Conservation (phyloP, 1,140 invertebrate species). For the Bombus sylvicola region DNA sequence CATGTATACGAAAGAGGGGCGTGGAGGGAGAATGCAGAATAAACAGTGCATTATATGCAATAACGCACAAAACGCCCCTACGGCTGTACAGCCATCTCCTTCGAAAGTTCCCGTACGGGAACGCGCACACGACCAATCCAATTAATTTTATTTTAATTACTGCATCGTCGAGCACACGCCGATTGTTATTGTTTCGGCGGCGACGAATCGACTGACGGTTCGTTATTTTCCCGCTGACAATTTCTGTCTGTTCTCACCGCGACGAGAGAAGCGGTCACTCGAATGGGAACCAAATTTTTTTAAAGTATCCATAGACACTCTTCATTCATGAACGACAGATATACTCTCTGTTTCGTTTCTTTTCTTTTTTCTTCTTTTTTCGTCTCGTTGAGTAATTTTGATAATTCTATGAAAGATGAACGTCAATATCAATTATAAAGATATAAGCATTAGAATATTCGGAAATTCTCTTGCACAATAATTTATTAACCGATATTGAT, state of each 20-base stretch:
- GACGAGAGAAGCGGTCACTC: neutral
- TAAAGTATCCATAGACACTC: constrained; percentile 5
- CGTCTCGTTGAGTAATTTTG: neutral
- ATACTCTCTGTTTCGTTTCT: neutral
- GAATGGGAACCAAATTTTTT: constrained; percentile 41
- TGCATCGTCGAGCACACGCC: constrained; percentile 66
- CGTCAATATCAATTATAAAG: neutral
- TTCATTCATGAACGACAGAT: constrained; percentile 22
- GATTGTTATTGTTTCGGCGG: constrained; percentile 75
- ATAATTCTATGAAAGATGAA: no score
- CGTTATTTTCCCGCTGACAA: constrained; percentile 68
- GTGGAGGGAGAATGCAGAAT: constrained; percentile 63
- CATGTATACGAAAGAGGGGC: constrained; percentile 6
- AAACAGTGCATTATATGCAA: constrained; percentile 74
- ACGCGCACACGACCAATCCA: constrained; percentile 71
- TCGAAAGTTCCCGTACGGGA: constrained; percentile 63
- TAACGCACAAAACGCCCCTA: constrained; percentile 73
- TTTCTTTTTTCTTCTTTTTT: neutral
- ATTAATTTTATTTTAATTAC: constrained; percentile 80
- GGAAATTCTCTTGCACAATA: no score
- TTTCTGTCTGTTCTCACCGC: constrained; percentile 56
- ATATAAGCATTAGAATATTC: neutral
- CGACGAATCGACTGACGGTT: constrained; percentile 63
- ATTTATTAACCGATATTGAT: no score
- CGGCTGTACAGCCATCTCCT: constrained; percentile 68